Base-by-base conservation (phyloP, 2,113 vertebrate genomes). In the Penelope pileata region DNA sequence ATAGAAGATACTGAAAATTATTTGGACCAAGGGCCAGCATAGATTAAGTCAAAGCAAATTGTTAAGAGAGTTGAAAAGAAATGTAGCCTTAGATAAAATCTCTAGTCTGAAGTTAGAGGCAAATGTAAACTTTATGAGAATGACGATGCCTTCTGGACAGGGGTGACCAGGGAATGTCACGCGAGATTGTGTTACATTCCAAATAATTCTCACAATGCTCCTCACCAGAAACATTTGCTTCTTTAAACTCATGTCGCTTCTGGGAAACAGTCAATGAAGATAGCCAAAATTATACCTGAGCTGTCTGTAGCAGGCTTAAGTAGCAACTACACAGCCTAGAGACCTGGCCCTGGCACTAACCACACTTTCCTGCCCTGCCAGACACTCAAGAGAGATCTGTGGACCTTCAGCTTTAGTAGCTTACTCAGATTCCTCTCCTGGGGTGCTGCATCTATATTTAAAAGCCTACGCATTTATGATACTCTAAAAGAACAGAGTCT, bases 161-260 rank as follows among this genome's bases (percentile, higher is more conserved):
- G 48, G 58, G 43, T 63, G 40, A 60, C 15, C 45, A 43, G 43
- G 15, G 8, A 70, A 59, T 1, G 0, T 6, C 3, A 1, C 22
- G 42, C 0, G 0, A 48, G n/a, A 53, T 1, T 38, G 32, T 14
- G 30, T 3, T 75, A 6, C 13, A 15, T 38, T 64, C 53, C 43
- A 30, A 51, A 42, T 6, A 36, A 16, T 10, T 56, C 34, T 62
- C 36, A 22, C 0, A 0, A 22, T 8, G 38, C 4, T 26, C 26
- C 30, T 56, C 45, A 15, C 32, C 32, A 24, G 36, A 19, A 91
- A 50, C 1, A 0, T 62, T 84, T 64, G 8, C 32, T 67, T 75
- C 63, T 40, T 73, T 40, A 40, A 83, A 36, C 12, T 86, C n/a
- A 1, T 1, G 4, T 21, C 7, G 16, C 4, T 85, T 64, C 40